Evolutionary conservation across 2,888 invertebrate genomes (phyloP).

Genomic region (Dioctria rufipes): DNA sequence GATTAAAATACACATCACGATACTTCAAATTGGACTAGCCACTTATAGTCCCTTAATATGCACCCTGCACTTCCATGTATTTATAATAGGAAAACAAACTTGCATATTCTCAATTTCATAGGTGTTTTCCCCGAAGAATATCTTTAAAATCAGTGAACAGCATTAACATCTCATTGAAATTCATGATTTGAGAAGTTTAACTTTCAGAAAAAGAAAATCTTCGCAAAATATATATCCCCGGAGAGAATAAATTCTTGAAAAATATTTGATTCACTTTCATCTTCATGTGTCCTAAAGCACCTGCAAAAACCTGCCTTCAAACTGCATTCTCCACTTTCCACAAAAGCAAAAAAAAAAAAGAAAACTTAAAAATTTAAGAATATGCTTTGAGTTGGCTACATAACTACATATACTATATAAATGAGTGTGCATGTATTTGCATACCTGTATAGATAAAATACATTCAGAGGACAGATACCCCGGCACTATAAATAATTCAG

Average conservation of each 20-base stretch:
- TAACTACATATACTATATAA: too few species aligned
- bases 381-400: too few species aligned
- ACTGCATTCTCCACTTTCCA: not conserved
- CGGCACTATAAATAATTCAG: too few species aligned
- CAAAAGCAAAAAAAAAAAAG: not conserved
- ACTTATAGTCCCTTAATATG: slow-evolving; percentile 1
- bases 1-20: too few species aligned
- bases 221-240: not conserved
- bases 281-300: slow-evolving; percentile 32
- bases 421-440: too few species aligned
- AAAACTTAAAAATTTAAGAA: not conserved
- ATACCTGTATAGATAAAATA: too few species aligned
- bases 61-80: too few species aligned
- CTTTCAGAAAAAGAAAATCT: slow-evolving; percentile 3
- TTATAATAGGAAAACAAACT: slow-evolving; percentile 20
- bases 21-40: too few species aligned
- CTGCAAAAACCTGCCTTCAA: not conserved
- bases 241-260: slow-evolving; percentile 4
- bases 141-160: slow-evolving; percentile 27
- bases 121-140: slow-evolving; percentile 24
- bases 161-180: not conserved
- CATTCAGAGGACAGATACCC: too few species aligned
- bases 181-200: not conserved
- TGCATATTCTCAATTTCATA: not conserved
- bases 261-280: not conserved